Evolutionary conservation across 2,797 vertebrate genomes (phyloP), one percentile per base, ranked within the genome.

Genomic region (Hydrocynus forskahlii): DNA sequence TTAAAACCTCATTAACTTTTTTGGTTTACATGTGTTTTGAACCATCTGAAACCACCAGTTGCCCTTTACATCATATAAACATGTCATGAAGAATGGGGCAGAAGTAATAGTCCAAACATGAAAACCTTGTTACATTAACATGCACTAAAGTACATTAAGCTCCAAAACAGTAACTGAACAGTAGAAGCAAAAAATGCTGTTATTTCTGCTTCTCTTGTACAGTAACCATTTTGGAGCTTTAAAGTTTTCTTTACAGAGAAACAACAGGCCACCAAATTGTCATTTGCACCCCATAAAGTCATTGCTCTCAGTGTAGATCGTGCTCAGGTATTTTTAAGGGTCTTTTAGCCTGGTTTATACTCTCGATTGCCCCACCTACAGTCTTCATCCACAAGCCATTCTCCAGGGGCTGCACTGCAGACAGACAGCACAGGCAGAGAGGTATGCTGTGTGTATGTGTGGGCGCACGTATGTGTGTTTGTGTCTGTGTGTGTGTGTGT

Each of bases 361-460:
- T 60, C 55, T 52, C 45, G 14, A 60, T n/a, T 67, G 66, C n/a
- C 54, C 12, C 66, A 81, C 64, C 64, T 80, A 50, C 73, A 81
- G 71, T 55, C 82, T 77, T 73, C 67, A 62, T 62, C n/a, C 10
- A 21, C 17, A 68, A 13, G 8, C 70, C 23, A 1, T 83, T 74
- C 68, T 79, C 45, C 63, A 73, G 67, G 76, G 77, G 76, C 57
- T 79, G 67, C 66, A 67, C 66, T 83, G 77, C 68, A 80, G 73
- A 84, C 68, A 80, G 76, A 84, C 85, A 83, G 76, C 59, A 35
- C 59, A 83, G 75, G 74, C 67, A 43, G 50, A 77, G 67, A 66
- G 57, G 76, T 75, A 19, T 25, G 40, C 62, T 14, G 75, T 69
- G 71, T 76, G 59, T 83, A 60, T 77, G 83, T 63, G 63, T 57